A percentile compares a stretch with the other conserved stretches of the same genome.
Evolutionary conservation across 2,888 invertebrate species (phyloP).

Genomic region (Cryptophagus acutangulus): DNA sequence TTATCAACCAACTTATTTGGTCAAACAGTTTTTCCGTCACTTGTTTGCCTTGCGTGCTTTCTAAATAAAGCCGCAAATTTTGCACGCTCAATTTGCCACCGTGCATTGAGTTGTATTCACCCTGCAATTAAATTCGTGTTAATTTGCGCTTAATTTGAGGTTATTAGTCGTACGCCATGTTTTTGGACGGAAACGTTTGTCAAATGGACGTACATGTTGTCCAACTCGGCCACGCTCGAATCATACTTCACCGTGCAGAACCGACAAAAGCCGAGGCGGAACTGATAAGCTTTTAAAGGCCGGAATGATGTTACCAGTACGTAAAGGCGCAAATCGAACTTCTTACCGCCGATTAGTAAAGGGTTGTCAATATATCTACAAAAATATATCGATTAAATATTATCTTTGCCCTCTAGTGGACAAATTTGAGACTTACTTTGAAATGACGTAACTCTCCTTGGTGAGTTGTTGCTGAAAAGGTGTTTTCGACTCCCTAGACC

Average conservation of each 20-base stretch:
- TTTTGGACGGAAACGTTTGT: constrained; percentile 98
- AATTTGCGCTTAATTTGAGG: background rate
- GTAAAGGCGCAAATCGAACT: constrained; percentile 89
- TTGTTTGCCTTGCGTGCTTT: constrained; percentile 83
- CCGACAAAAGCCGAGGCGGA: constrained; percentile 87
- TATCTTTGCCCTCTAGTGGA: background rate
- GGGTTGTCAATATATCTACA: constrained; percentile 87
- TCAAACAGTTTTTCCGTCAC: constrained; percentile 86
- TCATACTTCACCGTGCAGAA: constrained; percentile 96
- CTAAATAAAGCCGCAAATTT: constrained; percentile 82
- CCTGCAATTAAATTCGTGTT: constrained; percentile 49
- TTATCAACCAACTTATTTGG: constrained; percentile 83
- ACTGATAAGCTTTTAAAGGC: constrained; percentile 89
- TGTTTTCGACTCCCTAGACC: constrained; percentile 82
- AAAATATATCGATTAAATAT: constrained; percentile 9
- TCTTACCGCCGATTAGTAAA: constrained; percentile 89
- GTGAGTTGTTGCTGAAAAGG: constrained; percentile 78
- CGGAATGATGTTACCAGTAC: constrained; percentile 90
- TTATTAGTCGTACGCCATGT: constrained; percentile 64
- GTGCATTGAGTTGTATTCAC: constrained; percentile 89
- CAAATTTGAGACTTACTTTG: constrained; percentile 54
- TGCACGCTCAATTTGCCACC: constrained; percentile 94
- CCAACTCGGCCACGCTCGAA: constrained; percentile 78
- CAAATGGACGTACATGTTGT: constrained; percentile 91
- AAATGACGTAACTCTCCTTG: constrained; percentile 92